These are phyloP conservation scores for Calliphora vicina DNA, from an alignment of 1,140 invertebrate genomes.

Conservation along the genomic window DNA sequence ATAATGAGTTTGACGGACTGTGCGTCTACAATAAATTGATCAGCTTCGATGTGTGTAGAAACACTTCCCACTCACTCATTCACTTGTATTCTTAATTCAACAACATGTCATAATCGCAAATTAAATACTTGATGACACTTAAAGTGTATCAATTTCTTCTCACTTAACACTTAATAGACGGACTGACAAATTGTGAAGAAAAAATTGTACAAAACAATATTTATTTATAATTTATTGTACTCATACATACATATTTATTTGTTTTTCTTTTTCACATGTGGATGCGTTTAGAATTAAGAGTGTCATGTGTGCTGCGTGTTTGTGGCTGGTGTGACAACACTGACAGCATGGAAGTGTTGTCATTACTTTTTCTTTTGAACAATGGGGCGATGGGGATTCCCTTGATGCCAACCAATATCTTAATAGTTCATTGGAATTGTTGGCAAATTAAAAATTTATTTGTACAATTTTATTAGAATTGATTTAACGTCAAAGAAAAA, in stretches of 20 bases:
- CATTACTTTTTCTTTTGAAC: too few species aligned
- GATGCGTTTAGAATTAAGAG: not conserved
- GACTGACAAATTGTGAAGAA: not conserved
- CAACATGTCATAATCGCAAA: not conserved
- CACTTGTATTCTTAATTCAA: not conserved
- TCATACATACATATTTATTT: not conserved
- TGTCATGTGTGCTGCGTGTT: too few species aligned
- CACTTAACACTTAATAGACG: not conserved
- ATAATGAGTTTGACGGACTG: too few species aligned
- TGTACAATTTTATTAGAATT: too few species aligned
- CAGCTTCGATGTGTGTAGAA: not conserved
- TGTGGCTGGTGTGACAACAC: too few species aligned
- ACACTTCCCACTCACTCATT: not conserved
- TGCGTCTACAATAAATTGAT: not conserved
- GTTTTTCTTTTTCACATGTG: not conserved
- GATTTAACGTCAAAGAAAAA: too few species aligned
- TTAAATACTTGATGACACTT: slow-evolving; percentile 1
- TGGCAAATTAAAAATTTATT: too few species aligned
- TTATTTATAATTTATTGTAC: not conserved
- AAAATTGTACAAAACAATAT: not conserved
- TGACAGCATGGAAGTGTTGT: too few species aligned
- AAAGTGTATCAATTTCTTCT: not conserved
- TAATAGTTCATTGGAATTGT: too few species aligned
- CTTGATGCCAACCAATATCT: too few species aligned
- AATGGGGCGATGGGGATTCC: too few species aligned